Evolutionary conservation across 2,888 invertebrate genomes (phyloP).

Genomic region (Acleris sparsana): DNA sequence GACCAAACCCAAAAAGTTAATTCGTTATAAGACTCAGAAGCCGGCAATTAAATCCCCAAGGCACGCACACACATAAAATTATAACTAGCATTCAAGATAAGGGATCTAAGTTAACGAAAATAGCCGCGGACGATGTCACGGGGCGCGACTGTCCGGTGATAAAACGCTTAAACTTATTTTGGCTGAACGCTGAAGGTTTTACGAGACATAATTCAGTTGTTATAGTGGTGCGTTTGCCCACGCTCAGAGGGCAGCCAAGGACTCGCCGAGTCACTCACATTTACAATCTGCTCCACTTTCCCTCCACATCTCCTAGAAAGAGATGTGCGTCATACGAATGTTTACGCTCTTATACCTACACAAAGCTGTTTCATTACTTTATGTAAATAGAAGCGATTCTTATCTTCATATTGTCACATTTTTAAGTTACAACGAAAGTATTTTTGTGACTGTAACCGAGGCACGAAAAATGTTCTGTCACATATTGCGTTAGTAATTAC

Average conservation of each 20-base stretch:
- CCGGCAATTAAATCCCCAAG: background rate
- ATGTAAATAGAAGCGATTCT: constrained; percentile 9
- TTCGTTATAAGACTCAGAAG: background rate
- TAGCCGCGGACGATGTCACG: constrained; percentile 11
- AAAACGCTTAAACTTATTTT: constrained; percentile 34
- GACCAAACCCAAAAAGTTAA: no score
- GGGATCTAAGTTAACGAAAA: constrained; percentile 16
- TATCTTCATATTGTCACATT: constrained; percentile 13
- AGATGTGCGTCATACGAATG: constrained; percentile 25
- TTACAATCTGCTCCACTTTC: constrained; percentile 42
- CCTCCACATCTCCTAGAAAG: constrained; percentile 33
- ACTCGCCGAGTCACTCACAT: constrained; percentile 46
- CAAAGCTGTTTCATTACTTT: constrained; percentile 15
- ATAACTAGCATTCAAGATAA: constrained; percentile 15
- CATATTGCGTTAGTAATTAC: constrained; percentile 20
- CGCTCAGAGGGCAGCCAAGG: constrained; percentile 64
- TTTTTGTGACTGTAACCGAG: background rate
- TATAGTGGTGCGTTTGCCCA: constrained; percentile 57
- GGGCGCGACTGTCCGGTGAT: constrained; percentile 10
- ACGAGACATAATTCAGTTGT: constrained; percentile 56
- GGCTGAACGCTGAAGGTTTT: constrained; percentile 49
- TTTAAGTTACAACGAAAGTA: constrained; percentile 7
- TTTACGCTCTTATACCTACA: constrained; percentile 12
- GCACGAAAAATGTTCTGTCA: constrained; percentile 12
- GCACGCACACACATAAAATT: constrained; percentile 13